These are phyloP conservation scores for Pithys albifrons DNA, from an alignment of 2,113 vertebrate species.

Conservation along the genomic window DNA sequence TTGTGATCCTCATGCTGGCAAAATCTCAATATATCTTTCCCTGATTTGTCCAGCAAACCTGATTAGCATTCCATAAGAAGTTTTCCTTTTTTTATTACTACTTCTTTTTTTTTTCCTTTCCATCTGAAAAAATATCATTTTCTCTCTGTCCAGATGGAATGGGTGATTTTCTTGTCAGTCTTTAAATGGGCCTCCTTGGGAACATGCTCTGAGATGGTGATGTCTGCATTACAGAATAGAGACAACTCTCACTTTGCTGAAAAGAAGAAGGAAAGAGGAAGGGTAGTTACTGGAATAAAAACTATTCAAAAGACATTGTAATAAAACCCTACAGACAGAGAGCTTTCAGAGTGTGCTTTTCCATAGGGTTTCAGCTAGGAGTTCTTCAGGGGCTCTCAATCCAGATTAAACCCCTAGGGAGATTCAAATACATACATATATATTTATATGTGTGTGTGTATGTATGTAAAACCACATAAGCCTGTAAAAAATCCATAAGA, in stretches of 20 bases:
- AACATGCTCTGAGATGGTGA: background rate
- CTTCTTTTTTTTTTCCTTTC: background rate
- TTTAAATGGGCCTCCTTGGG: conserved; percentile 54
- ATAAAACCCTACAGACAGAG: background rate
- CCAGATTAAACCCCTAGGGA: background rate
- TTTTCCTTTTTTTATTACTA: too few relatives aligned
- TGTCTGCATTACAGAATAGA: conserved; percentile 29
- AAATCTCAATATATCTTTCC: background rate
- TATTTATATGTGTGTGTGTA: background rate
- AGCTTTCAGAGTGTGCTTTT: background rate
- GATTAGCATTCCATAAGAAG: background rate
- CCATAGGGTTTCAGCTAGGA: background rate
- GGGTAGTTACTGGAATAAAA: conserved; percentile 5
- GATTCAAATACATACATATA: background rate
- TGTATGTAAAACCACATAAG: background rate
- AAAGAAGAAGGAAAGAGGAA: background rate
- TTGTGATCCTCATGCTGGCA: background rate
- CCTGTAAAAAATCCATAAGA: background rate
- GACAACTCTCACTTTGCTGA: background rate
- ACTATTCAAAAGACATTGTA: background rate
- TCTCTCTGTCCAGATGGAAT: background rate
- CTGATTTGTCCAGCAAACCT: background rate
- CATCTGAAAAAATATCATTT: background rate
- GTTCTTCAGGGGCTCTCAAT: background rate
- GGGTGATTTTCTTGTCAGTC: conserved; percentile 22